Conservation (phyloP, 2,888 invertebrate species). For the Pimpla rufipes region DNA sequence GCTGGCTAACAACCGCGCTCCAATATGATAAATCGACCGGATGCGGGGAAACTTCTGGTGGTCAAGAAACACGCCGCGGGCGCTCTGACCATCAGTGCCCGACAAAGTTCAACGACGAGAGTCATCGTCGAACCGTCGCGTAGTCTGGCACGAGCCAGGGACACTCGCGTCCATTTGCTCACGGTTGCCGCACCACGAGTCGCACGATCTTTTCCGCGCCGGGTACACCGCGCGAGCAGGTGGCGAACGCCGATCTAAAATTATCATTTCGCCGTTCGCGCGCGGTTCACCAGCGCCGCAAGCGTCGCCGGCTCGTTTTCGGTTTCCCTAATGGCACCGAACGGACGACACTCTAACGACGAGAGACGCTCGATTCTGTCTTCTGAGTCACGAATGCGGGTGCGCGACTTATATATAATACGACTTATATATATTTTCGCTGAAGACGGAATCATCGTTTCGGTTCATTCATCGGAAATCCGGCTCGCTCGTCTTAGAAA, state of each 20-base stretch:
- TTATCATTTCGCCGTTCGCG: conserved; percentile 55
- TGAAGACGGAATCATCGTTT: background rate
- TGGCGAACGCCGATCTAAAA: conserved; percentile 65
- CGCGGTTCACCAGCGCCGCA: conserved; percentile 7
- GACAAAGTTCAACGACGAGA: conserved; percentile 65
- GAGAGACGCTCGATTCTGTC: conserved; percentile 35
- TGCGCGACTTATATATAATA: conserved; percentile 4
- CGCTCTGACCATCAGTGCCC: conserved; percentile 27
- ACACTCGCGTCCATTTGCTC: conserved; percentile 58
- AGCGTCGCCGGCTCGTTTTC: conserved; percentile 43
- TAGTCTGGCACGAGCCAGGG: conserved; percentile 68
- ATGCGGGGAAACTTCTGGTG: conserved; percentile 53
- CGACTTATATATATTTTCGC: background rate
- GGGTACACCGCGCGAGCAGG: conserved; percentile 56
- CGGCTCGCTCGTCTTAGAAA: background rate
- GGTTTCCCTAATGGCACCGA: conserved; percentile 50
- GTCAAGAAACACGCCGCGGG: conserved; percentile 47
- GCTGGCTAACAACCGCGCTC: conserved; percentile 40
- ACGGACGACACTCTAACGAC: conserved; percentile 38
- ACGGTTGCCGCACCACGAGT: conserved; percentile 46
- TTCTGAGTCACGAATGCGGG: conserved; percentile 19
- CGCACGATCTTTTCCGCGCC: conserved; percentile 28
- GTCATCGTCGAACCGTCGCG: conserved; percentile 60
- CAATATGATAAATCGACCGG: conserved; percentile 66
- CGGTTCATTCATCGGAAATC: background rate